Evolutionary conservation across 2,888 invertebrate genomes (phyloP).

Genomic region (Atethmia centrago): DNA sequence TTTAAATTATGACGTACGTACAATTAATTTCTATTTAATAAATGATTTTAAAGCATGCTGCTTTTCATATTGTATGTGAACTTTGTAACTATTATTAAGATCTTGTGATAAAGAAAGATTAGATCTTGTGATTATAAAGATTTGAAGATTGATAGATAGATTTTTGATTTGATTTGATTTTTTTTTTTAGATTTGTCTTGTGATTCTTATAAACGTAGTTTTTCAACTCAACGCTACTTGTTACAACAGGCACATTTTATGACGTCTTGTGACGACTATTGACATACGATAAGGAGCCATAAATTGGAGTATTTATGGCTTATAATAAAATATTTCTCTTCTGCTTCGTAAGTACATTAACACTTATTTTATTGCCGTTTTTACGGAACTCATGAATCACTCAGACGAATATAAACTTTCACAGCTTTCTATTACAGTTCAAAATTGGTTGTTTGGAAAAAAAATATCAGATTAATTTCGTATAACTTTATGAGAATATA

Average conservation of each 20-base stretch:
- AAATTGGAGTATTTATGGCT: slow-evolving; percentile 68
- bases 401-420: slow-evolving; percentile 32
- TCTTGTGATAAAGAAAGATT: too few relatives aligned
- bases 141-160: too few relatives aligned
- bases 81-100: too few relatives aligned
- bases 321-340: slow-evolving; percentile 67
- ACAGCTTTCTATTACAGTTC: background rate
- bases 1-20: too few relatives aligned
- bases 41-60: too few relatives aligned
- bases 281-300: slow-evolving; percentile 66
- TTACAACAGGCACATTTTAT: slow-evolving; percentile 56
- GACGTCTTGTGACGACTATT: slow-evolving; percentile 63
- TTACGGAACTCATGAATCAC: background rate
- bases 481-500: slow-evolving; percentile 51
- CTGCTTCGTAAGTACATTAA: slow-evolving; percentile 47
- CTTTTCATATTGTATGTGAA: too few relatives aligned
- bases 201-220: slow-evolving; percentile 21
- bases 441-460: slow-evolving; percentile 5
- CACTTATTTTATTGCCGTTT: slow-evolving; percentile 57
- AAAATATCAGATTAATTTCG: slow-evolving; percentile 46
- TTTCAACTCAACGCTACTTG: slow-evolving; percentile 17
- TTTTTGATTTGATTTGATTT: too few relatives aligned
- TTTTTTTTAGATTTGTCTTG: too few relatives aligned
- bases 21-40: too few relatives aligned
- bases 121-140: too few relatives aligned